A percentile compares a stretch with the other conserved stretches of the same genome.
phyloP scores from a whole-genome alignment of 2,113 vertebrate genomes.

The Charadrius vociferus region DNA sequence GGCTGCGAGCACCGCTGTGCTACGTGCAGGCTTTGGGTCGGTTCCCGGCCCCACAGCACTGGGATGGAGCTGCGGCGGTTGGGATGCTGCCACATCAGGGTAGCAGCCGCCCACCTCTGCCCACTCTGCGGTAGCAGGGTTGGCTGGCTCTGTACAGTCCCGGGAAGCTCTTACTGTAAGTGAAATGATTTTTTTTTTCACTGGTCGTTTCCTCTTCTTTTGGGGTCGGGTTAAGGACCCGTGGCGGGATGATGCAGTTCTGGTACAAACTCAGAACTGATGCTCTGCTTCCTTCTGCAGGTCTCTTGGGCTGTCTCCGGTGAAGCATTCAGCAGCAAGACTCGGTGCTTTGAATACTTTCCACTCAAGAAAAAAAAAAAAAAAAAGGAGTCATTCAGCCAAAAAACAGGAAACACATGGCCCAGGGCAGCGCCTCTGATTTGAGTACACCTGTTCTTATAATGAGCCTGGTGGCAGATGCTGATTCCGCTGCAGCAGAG shows the following conservation, averaged over 20 bases:
- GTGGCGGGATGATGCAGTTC: background rate
- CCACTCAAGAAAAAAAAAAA: background rate
- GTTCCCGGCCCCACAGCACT: rapidly evolving
- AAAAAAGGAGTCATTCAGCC: background rate
- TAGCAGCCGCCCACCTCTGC: rapidly evolving
- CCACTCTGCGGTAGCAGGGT: rapidly evolving
- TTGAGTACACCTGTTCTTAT: background rate
- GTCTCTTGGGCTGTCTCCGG: background rate
- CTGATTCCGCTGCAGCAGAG: rapidly evolving
- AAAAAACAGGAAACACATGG: constrained; percentile 26
- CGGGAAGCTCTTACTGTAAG: rapidly evolving
- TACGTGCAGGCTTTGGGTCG: rapidly evolving
- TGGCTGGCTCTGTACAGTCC: background rate
- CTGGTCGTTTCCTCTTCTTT: background rate
- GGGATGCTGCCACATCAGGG: background rate
- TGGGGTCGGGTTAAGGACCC: background rate
- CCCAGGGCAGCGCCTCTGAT: rapidly evolving
- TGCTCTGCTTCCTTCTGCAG: background rate
- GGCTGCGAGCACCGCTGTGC: rapidly evolving
- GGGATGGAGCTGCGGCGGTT: rapidly evolving
- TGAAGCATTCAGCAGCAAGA: rapidly evolving
- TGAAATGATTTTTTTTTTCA: background rate
- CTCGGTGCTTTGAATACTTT: constrained; percentile 16
- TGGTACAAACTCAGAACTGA: rapidly evolving
- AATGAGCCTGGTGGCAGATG: rapidly evolving